A percentile compares a stretch with the other conserved stretches of the same genome.
Conservation (phyloP, 2,888 invertebrate species). For the Sinopyrophorus schimmeli region DNA sequence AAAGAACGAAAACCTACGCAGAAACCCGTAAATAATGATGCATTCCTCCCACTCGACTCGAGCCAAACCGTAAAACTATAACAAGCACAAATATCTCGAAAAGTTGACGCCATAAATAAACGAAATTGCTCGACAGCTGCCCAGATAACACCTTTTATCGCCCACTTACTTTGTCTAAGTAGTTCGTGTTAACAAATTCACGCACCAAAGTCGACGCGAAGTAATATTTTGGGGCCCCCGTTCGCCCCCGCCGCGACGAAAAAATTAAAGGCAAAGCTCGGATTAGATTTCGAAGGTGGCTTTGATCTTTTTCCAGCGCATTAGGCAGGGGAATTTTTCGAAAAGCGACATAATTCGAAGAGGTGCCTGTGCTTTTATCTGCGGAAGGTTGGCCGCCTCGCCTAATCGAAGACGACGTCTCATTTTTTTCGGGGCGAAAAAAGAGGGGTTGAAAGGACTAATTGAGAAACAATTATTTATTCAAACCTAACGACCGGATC, state of each 20-base stretch:
- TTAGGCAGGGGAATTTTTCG: no score
- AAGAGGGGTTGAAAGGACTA: conserved; percentile 45
- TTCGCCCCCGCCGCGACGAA: no score
- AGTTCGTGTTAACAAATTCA: no score
- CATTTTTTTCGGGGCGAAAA: no score
- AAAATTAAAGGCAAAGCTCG: no score
- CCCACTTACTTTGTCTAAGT: conserved; percentile 20
- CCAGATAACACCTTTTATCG: conserved; percentile 23
- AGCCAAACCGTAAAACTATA: conserved; percentile 26
- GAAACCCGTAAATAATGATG: conserved; percentile 24
- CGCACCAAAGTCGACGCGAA: no score
- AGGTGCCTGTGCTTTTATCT: no score
- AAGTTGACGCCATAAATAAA: conserved; percentile 21
- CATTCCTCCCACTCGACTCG: conserved; percentile 26
- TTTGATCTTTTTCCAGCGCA: no score
- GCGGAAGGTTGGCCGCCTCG: no score
- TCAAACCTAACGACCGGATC: conserved; percentile 50
- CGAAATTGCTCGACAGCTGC: conserved; percentile 25
- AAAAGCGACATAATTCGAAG: no score
- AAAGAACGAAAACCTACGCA: conserved; percentile 21
- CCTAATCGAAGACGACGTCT: conserved; percentile 21
- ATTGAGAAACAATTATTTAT: conserved; percentile 56
- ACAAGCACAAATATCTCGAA: conserved; percentile 26
- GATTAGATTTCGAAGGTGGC: no score
- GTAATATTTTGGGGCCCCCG: no score